phyloP scores from a whole-genome alignment of 37 sponge, comb jelly and placozoan genomes.

The Ephydatia muelleri region DNA sequence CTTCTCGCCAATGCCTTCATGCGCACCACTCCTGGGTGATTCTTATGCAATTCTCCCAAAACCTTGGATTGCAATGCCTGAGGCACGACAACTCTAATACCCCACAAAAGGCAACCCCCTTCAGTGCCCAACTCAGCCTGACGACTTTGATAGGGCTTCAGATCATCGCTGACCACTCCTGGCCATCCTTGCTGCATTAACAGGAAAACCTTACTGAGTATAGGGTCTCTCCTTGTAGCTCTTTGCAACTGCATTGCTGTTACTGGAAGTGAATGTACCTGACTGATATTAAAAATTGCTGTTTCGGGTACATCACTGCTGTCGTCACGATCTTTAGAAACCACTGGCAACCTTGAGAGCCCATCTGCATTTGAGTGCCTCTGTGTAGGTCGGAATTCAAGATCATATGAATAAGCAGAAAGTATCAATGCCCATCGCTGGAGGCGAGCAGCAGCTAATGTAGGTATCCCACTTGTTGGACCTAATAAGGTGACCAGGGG shows the following conservation, averaged over 20 bases:
- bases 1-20: conserved; percentile 33
- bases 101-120: conserved; percentile 23
- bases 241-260: conserved; percentile 7
- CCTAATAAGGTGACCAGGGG: conserved; percentile 32
- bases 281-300: conserved; percentile 14
- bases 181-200: conserved; percentile 52
- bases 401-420: conserved; percentile 31
- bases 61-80: not conserved
- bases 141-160: not conserved
- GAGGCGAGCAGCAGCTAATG: conserved; percentile 33
- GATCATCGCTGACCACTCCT: not conserved
- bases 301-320: not conserved
- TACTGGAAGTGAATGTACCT: conserved; percentile 7
- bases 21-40: conserved; percentile 13
- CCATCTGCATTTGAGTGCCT: conserved; percentile 61
- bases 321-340: not conserved
- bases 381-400: conserved; percentile 19
- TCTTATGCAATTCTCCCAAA: conserved; percentile 15
- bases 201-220: conserved; percentile 44
- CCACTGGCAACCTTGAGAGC: conserved; percentile 38
- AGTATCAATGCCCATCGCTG: conserved; percentile 40
- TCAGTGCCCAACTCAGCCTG: conserved; percentile 6
- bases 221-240: conserved; percentile 27
- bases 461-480: conserved; percentile 31
- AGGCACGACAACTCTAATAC: conserved; percentile 17